Conservation (phyloP, 2,113 vertebrate species). For the Microcebus lehilahytsara region DNA sequence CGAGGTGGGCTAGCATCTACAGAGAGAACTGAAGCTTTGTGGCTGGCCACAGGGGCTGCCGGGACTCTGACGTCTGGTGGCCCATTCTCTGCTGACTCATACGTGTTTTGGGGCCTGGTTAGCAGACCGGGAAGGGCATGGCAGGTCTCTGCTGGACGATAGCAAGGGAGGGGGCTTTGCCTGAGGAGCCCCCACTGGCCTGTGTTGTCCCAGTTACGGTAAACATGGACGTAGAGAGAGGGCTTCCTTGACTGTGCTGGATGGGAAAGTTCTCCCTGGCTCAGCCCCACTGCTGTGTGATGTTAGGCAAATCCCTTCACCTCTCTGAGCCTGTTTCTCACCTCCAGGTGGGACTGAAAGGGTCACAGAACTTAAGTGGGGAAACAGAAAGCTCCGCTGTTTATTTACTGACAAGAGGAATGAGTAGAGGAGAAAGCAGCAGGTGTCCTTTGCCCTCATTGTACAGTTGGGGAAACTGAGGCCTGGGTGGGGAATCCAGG, state of each 20-base stretch:
- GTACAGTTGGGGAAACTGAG: neutral
- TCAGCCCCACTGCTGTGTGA: neutral
- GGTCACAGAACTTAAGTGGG: neutral
- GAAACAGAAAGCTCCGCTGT: neutral
- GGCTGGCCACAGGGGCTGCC: neutral
- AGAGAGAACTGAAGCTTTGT: neutral
- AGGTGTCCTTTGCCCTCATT: neutral
- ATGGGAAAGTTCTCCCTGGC: neutral
- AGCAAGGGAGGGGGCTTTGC: neutral
- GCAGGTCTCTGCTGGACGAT: neutral
- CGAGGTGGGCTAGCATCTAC: neutral
- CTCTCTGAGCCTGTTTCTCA: conserved; percentile 9
- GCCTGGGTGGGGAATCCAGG: neutral
- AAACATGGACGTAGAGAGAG: neutral
- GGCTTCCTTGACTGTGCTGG: neutral
- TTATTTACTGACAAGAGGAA: neutral
- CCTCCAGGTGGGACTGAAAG: neutral
- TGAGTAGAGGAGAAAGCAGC: neutral
- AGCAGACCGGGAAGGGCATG: neutral
- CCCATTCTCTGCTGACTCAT: conserved; percentile 25
- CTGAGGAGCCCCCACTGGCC: neutral
- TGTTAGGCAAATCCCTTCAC: neutral
- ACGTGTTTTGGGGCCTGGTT: neutral
- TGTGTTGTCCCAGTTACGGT: neutral
- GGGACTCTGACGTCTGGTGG: neutral